A percentile compares a stretch with the other conserved stretches of the same genome.
phyloP scores from a whole-genome alignment of 2,888 invertebrate species.

The Orthosia gracilis region DNA sequence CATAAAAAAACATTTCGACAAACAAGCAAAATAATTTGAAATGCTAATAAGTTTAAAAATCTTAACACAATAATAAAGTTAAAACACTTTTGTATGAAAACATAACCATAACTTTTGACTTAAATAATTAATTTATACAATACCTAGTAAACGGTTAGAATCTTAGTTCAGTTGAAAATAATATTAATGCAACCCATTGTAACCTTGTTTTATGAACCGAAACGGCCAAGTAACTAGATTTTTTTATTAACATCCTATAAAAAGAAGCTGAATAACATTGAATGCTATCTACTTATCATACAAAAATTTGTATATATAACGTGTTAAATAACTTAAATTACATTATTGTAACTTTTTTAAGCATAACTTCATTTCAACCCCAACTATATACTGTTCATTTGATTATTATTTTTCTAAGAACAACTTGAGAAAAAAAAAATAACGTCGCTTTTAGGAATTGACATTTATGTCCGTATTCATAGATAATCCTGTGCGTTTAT shows the following conservation, averaged over 20 bases:
- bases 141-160: slow-evolving; percentile 67
- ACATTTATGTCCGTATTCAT: slow-evolving; percentile 37
- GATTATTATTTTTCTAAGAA: slow-evolving; percentile 50
- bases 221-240: slow-evolving; percentile 63
- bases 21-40: slow-evolving; percentile 55
- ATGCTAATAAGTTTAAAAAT: slow-evolving; percentile 60
- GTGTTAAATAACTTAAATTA: slow-evolving; percentile 84
- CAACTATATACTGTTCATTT: slow-evolving; percentile 54
- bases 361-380: slow-evolving; percentile 67
- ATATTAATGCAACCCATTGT: slow-evolving; percentile 64
- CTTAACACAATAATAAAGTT: slow-evolving; percentile 55
- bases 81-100: slow-evolving; percentile 63
- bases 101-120: slow-evolving; percentile 58
- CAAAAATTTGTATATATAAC: slow-evolving; percentile 82
- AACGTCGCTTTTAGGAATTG: slow-evolving; percentile 38
- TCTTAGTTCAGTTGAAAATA: slow-evolving; percentile 65
- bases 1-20: slow-evolving; percentile 55
- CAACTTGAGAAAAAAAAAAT: slow-evolving; percentile 41
- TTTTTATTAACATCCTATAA: slow-evolving; percentile 62
- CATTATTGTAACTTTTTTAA: slow-evolving; percentile 74
- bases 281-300: slow-evolving; percentile 89
- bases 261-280: slow-evolving; percentile 73
- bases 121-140: slow-evolving; percentile 64
- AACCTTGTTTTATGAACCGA: slow-evolving; percentile 60
- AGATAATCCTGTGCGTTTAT: slow-evolving; percentile 48